A percentile compares a stretch with the other conserved stretches of the same genome.
Conservation (phyloP, 2,797 vertebrate species). For the Tokudaia muenninki region DNA sequence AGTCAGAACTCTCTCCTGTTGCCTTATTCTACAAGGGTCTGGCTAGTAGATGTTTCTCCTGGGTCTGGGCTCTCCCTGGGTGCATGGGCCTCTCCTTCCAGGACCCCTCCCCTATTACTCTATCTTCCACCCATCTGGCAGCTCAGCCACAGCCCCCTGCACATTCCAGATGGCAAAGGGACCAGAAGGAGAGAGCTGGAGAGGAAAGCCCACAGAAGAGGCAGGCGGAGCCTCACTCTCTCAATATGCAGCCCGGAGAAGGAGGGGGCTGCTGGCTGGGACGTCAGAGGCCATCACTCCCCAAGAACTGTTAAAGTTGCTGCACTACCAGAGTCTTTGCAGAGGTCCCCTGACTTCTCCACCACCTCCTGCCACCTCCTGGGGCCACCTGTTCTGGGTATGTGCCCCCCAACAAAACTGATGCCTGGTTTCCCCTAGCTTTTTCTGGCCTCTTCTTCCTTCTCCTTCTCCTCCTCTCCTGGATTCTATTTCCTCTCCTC, state of each 20-base stretch:
- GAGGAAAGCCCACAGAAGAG: conserved; percentile 78
- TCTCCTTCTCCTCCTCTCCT: background rate
- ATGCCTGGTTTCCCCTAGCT: background rate
- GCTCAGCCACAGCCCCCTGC: background rate
- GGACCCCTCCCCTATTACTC: background rate
- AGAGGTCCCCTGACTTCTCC: conserved; percentile 83
- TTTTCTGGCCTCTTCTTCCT: background rate
- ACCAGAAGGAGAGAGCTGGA: background rate
- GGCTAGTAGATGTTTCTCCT: background rate
- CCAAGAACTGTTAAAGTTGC: conserved; percentile 84
- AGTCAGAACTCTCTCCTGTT: background rate
- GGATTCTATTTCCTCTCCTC: background rate
- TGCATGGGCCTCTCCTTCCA: background rate
- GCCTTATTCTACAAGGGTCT: background rate
- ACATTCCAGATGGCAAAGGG: background rate
- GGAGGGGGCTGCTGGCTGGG: conserved; percentile 39
- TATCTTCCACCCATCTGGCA: background rate
- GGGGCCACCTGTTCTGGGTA: conserved; percentile 89
- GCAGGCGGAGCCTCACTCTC: conserved; percentile 82
- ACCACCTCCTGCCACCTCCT: conserved; percentile 76
- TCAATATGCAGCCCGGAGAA: conserved; percentile 72
- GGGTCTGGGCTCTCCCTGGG: background rate
- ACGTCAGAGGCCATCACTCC: conserved; percentile 84
- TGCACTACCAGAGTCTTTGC: conserved; percentile 85
- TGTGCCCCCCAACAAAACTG: conserved; percentile 57